A percentile compares a stretch with the other conserved stretches of the same genome.
Conservation (phyloP, 37 sponge, comb jelly and placozoan genomes). For the Hexactinellida sp. region DNA sequence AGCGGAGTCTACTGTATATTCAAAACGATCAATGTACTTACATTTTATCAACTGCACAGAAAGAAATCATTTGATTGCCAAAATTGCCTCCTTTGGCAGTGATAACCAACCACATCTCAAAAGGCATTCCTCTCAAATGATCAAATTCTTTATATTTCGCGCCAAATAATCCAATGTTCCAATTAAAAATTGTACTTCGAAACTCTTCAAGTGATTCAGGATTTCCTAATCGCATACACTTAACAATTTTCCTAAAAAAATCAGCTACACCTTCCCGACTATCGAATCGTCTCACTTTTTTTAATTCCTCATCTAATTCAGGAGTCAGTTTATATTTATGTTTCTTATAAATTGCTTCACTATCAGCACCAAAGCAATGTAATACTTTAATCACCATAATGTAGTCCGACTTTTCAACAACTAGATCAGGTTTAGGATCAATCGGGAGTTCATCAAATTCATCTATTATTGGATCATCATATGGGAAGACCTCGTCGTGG, state of each 20-base stretch:
- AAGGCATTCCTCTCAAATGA: background rate
- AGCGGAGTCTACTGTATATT: too few relatives aligned
- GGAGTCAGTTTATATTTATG: background rate
- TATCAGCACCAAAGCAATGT: background rate
- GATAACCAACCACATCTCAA: background rate
- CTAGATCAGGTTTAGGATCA: background rate
- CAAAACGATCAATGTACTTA: background rate
- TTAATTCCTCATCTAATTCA: background rate
- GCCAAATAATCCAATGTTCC: background rate
- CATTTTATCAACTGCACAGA: background rate
- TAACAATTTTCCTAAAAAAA: background rate
- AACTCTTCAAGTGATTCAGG: background rate
- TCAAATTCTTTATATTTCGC: background rate
- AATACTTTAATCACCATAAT: background rate
- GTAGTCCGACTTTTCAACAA: background rate
- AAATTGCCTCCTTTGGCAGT: background rate
- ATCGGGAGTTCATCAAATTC: background rate
- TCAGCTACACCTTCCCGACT: background rate
- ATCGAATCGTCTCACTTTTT: background rate
- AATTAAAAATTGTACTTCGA: background rate
- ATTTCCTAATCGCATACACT: background rate
- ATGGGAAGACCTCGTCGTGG: too few relatives aligned
- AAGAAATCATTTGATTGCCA: background rate
- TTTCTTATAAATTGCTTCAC: background rate
- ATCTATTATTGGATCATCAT: too few relatives aligned